These are phyloP conservation scores for Enchytraeus crypticus DNA, from an alignment of 2,888 invertebrate species.

Conservation along the genomic window DNA sequence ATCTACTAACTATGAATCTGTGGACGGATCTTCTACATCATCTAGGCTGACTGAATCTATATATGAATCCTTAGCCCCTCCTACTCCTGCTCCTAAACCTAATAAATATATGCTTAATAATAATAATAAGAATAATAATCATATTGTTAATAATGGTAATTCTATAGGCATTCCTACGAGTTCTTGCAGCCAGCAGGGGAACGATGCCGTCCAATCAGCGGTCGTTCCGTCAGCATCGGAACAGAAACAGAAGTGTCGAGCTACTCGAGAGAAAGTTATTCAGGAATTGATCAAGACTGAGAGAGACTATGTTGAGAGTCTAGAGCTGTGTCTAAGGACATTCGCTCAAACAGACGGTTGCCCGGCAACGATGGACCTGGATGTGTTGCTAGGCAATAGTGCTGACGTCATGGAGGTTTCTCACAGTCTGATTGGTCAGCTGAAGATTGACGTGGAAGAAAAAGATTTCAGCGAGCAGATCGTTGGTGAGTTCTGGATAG, in stretches of 20 bases:
- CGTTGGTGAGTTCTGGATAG: constrained; percentile 34
- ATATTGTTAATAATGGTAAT: too few species aligned
- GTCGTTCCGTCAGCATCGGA: too few species aligned
- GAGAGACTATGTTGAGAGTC: constrained; percentile 53
- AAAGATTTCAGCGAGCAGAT: constrained; percentile 51
- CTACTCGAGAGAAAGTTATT: constrained; percentile 54
- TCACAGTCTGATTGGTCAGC: constrained; percentile 49
- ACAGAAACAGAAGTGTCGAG: constrained; percentile 37
- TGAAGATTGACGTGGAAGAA: constrained; percentile 47
- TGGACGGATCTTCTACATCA: too few species aligned
- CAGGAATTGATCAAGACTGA: constrained; percentile 56
- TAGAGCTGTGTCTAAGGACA: constrained; percentile 53
- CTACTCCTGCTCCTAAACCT: too few species aligned
- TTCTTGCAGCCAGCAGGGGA: too few species aligned
- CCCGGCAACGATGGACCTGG: constrained; percentile 47
- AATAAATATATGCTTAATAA: too few species aligned
- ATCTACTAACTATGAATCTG: too few species aligned
- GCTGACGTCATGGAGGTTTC: constrained; percentile 50
- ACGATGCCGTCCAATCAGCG: too few species aligned
- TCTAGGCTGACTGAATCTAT: too few species aligned
- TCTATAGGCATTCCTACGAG: too few species aligned
- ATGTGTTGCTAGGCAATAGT: constrained; percentile 54
- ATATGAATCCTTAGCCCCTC: too few species aligned
- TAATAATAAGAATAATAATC: too few species aligned
- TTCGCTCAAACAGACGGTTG: constrained; percentile 38